Conservation (phyloP, 2,113 vertebrate genomes). For the Brachirus orientalis region DNA sequence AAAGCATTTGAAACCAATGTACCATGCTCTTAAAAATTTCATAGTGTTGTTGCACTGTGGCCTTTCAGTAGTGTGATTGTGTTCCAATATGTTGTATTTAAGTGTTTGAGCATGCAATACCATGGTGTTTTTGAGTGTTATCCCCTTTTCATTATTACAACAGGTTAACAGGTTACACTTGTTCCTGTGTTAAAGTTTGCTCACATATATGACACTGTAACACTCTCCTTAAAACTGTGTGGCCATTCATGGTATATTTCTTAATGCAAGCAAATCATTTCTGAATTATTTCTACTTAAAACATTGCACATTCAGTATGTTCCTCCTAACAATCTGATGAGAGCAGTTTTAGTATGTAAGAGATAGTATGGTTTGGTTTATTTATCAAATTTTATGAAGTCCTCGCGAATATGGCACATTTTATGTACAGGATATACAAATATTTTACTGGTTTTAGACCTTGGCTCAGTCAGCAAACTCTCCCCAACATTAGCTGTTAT, state of each 20-base stretch:
- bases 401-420: constrained; percentile 44
- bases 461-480: constrained; percentile 53
- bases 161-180: constrained; percentile 28
- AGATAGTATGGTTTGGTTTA: constrained; percentile 36
- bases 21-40: neutral
- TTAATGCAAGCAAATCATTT: constrained; percentile 1
- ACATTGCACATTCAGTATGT: neutral
- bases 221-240: neutral
- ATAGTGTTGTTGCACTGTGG: constrained; percentile 28
- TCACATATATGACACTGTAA: constrained; percentile 25
- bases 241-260: constrained; percentile 9
- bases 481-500: constrained; percentile 74
- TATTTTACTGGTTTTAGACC: constrained; percentile 39
- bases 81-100: constrained; percentile 35
- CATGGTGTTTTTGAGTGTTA: constrained; percentile 43
- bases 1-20: constrained; percentile 18
- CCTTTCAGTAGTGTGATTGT: constrained; percentile 34
- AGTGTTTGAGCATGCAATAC: constrained; percentile 47
- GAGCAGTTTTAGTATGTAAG: constrained; percentile 3
- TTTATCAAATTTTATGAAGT: constrained; percentile 14
- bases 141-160: constrained; percentile 39
- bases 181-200: constrained; percentile 28
- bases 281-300: neutral
- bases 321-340: neutral
- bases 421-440: too few relatives aligned